Conservation (phyloP, 2,797 vertebrate species). For the Zalophus californianus region DNA sequence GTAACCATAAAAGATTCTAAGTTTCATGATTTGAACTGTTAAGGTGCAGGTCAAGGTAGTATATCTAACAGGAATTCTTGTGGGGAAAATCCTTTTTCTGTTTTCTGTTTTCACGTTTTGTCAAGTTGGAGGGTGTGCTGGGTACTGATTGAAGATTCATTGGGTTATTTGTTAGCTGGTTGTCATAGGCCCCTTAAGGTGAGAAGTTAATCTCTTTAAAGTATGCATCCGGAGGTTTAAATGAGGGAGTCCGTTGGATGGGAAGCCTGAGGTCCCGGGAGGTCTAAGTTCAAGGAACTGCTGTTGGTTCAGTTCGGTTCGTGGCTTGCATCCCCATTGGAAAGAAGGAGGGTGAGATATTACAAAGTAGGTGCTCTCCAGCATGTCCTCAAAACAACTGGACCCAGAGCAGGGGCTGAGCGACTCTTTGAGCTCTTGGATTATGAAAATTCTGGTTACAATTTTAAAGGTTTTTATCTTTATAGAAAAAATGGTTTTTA, state of each 20-base stretch:
- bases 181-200: slow-evolving; percentile 13
- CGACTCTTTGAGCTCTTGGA: background rate
- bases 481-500: background rate
- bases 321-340: background rate
- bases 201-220: slow-evolving; percentile 52
- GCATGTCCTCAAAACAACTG: background rate
- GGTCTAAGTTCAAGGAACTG: background rate
- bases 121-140: background rate
- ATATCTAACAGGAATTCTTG: slow-evolving; percentile 64
- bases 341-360: background rate
- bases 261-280: background rate
- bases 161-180: background rate
- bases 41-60: slow-evolving; percentile 70
- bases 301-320: background rate
- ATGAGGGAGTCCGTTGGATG: background rate
- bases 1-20: slow-evolving; percentile 80
- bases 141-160: slow-evolving; percentile 30
- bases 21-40: slow-evolving; percentile 78
- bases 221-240: background rate
- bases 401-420: background rate
- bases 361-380: background rate
- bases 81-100: slow-evolving; percentile 59
- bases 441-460: background rate
- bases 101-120: slow-evolving; percentile 58
- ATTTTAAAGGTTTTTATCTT: background rate